phyloP scores from a whole-genome alignment of 2,797 vertebrate genomes.

The Taeniopygia guttata region DNA sequence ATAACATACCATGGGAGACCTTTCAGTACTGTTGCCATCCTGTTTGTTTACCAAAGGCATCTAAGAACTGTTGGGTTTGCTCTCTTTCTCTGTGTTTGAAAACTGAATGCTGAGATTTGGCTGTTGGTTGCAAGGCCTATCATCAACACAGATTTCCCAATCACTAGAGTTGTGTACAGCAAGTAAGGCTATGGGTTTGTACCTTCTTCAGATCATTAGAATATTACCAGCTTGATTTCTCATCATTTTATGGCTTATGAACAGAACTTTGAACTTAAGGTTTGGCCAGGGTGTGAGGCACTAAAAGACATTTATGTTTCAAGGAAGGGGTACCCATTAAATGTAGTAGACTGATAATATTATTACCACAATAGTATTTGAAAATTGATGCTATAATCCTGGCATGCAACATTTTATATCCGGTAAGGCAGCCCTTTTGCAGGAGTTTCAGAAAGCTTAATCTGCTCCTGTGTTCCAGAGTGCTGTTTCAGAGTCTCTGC shows the following conservation, averaged over 20 bases:
- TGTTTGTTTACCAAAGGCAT: background rate
- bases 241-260: background rate
- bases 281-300: background rate
- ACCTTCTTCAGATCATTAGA: background rate
- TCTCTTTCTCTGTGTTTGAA: background rate
- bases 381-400: background rate
- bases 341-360: background rate
- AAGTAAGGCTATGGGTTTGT: background rate
- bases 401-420: background rate
- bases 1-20: background rate
- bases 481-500: background rate
- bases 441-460: background rate
- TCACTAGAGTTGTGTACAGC: background rate
- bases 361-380: background rate
- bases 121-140: background rate
- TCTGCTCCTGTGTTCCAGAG: background rate
- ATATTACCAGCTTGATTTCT: background rate
- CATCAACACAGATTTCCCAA: background rate
- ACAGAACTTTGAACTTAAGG: background rate
- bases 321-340: background rate
- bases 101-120: background rate
- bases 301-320: background rate
- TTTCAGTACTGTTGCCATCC: background rate
- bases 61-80: background rate
- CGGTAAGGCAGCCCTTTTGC: background rate